phyloP scores from a whole-genome alignment of 2,888 invertebrate species.

The Danaus chrysippus region DNA sequence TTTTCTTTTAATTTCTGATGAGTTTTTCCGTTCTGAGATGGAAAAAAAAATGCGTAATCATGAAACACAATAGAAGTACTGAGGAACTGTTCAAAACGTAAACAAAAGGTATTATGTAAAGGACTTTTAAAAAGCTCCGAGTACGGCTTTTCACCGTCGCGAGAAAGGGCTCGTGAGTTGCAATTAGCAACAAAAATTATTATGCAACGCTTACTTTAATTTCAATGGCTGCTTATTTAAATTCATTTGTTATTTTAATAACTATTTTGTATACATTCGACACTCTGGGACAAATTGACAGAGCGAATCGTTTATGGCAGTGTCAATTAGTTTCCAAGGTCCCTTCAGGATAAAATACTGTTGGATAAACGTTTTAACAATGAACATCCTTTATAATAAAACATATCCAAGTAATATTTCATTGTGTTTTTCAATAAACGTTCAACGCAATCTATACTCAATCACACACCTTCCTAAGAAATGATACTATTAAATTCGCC shows the following conservation, averaged over 20 bases:
- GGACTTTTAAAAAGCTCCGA: neutral
- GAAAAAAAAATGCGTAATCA: constrained; percentile 6
- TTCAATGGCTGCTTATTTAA: neutral
- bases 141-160: constrained; percentile 1
- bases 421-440: no score
- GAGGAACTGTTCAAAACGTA: constrained; percentile 1
- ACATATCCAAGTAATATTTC: no score
- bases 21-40: neutral
- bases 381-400: no score
- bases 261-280: neutral
- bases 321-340: no score
- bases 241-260: neutral
- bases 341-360: no score
- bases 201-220: neutral
- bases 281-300: no score
- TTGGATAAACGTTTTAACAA: no score
- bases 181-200: constrained; percentile 2
- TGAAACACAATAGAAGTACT: neutral
- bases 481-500: no score
- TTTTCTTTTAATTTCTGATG: neutral
- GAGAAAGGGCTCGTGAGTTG: neutral
- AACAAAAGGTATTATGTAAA: constrained; percentile 7
- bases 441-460: no score
- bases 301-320: no score
- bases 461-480: no score